Evolutionary conservation across 2,797 vertebrate genomes (phyloP), one percentile per base, ranked within the genome.

Genomic region (Myotis daubentonii): DNA sequence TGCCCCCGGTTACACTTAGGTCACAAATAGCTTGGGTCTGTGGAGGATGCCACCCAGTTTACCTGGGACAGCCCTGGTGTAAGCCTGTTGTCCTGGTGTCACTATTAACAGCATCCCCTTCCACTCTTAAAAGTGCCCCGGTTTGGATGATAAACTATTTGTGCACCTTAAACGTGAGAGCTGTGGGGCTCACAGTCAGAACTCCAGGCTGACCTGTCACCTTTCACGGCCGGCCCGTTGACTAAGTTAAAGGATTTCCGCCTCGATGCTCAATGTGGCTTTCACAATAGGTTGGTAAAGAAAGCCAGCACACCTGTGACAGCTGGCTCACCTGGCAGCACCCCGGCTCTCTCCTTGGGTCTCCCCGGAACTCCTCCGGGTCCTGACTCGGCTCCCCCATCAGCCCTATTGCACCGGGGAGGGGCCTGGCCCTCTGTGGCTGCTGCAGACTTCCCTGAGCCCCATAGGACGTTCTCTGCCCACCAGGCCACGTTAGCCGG

Each of bases 101-200:
- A 5, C 85, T 80, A 57, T 82, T 33, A 84, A 81, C 30, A 72
- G 28, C 30, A 16, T 41, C 71, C 51, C 38, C 53, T 85, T 62
- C 80, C n/a, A 38, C 23, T 86, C 53, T 82, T 71, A 19, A 79
- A 87, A 60, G 38, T 55, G 2, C 60, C 51, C 87, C 28, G 13
- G 55, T 95, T 90, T 90, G 76, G 51, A 66, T 87, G 87, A 62
- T 62, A 60, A 87, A 30, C 76, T 33, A 20, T 65, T 71, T 23
- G 25, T 2, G 85, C 70, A 66, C 86, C 47, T 82, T 86, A 30
- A 84, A 51, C 82, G 65, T 71, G 16, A 88, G 47, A 11, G 15
- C 53, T 10, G 0, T 2, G 0, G 13, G 16, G 23, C 72, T 66
- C 80, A 15, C 36, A 36, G 49, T 41, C n/a, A 44, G 81, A 92